A percentile compares a stretch with the other conserved stretches of the same genome.
phyloP scores from a whole-genome alignment of 2,797 vertebrate genomes.

The Sebastes kiyomatsui region DNA sequence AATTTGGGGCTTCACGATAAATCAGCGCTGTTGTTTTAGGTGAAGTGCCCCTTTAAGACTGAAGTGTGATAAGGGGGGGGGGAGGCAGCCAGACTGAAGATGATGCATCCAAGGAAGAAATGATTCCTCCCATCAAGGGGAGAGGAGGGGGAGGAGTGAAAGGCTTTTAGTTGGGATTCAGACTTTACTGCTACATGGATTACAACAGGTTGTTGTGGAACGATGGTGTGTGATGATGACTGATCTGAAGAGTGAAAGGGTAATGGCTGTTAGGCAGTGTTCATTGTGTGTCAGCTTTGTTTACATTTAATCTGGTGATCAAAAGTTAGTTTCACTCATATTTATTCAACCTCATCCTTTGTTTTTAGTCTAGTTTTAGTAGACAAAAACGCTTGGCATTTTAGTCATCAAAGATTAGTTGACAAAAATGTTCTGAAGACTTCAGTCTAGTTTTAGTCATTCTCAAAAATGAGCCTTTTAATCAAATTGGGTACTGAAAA shows the following conservation, averaged over 20 bases:
- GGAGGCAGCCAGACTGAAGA: too few species aligned
- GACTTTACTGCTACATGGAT: not conserved
- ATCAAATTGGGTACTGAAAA: not conserved
- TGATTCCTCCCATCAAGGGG: not conserved
- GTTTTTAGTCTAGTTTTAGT: not conserved
- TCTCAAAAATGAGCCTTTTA: not conserved
- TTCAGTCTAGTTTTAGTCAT: not conserved
- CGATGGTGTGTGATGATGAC: not conserved
- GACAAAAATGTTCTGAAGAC: not conserved
- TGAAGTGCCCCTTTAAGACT: not conserved
- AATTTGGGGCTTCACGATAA: not conserved
- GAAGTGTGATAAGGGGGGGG: not conserved
- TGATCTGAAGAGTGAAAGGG: not conserved
- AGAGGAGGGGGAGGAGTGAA: not conserved
- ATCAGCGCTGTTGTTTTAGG: not conserved
- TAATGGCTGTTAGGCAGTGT: not conserved
- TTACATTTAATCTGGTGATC: not conserved
- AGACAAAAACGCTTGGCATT: not conserved
- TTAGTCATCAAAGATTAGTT: not conserved
- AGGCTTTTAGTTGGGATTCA: not conserved
- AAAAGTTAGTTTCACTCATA: not conserved
- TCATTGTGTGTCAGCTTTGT: not conserved
- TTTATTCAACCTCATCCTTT: not conserved
- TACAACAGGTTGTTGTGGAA: not conserved
- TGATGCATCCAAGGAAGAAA: not conserved